Conservation (phyloP, 1,140 invertebrate species). For the Planococcus citri region DNA sequence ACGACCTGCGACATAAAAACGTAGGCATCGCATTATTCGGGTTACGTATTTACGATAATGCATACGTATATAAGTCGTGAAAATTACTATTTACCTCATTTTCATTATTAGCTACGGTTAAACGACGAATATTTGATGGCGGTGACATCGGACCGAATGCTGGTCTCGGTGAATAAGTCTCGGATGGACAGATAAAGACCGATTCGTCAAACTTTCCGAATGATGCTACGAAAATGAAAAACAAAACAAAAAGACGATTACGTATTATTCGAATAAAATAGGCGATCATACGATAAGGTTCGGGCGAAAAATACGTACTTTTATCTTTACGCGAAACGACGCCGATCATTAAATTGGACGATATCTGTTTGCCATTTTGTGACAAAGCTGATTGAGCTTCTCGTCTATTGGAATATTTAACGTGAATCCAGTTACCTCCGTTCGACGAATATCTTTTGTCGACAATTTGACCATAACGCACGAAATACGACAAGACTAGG, state of each 20-base stretch:
- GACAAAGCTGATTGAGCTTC: background rate
- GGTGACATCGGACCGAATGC: background rate
- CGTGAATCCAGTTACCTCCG: slow-evolving; percentile 14
- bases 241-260: too few species aligned
- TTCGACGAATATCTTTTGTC: slow-evolving; percentile 10
- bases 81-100: slow-evolving; percentile 16
- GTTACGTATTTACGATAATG: too few species aligned
- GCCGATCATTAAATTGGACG: background rate
- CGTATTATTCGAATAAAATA: background rate
- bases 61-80: too few species aligned
- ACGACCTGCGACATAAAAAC: background rate
- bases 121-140: background rate
- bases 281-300: background rate
- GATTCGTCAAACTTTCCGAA: background rate
- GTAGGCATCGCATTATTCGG: too few species aligned
- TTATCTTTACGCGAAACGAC: background rate
- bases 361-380: slow-evolving; percentile 12
- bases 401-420: slow-evolving; percentile 9
- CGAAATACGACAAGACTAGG: slow-evolving; percentile 6
- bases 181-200: background rate
- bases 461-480: background rate
- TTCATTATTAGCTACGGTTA: slow-evolving; percentile 10
- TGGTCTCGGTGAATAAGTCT: background rate
- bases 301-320: background rate
- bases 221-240: background rate